Conservation (phyloP, 2,888 invertebrate genomes). For the Cephus nigrinus region DNA sequence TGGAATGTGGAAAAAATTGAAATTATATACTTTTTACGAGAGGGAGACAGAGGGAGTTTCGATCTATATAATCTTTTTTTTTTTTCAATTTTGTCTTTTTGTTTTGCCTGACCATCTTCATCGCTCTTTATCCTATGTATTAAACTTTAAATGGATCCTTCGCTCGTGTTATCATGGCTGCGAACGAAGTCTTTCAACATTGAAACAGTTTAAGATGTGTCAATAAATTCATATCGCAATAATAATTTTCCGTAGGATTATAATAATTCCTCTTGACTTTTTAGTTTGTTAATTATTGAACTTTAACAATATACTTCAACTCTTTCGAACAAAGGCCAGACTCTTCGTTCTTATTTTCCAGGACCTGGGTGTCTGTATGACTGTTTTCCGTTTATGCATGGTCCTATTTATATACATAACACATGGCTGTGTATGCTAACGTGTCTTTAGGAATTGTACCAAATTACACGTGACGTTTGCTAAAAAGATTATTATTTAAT, state of each 20-base stretch:
- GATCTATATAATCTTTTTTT: not conserved
- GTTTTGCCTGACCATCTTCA: not conserved
- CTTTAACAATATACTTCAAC: conserved; percentile 48
- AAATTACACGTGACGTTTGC: not conserved
- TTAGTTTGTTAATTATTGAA: conserved; percentile 30
- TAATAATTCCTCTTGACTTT: conserved; percentile 19
- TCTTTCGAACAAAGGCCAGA: conserved; percentile 35
- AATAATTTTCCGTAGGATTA: conserved; percentile 15
- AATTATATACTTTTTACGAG: not conserved
- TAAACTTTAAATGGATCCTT: not conserved
- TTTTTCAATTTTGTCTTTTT: not conserved
- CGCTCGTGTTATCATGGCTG: not conserved
- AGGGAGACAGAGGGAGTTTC: not conserved
- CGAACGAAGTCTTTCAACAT: not conserved
- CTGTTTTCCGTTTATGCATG: not conserved
- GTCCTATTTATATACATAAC: not conserved
- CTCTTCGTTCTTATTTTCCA: not conserved
- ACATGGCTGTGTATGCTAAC: not conserved
- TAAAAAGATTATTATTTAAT: not conserved
- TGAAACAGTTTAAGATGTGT: not conserved
- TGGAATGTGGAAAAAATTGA: not conserved
- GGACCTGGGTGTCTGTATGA: not conserved
- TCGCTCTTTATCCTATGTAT: not conserved
- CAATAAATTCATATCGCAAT: conserved; percentile 9
- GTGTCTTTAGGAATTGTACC: not conserved